phyloP scores from a whole-genome alignment of 2,888 invertebrate genomes.

The Stenchaetothrips biformis region DNA sequence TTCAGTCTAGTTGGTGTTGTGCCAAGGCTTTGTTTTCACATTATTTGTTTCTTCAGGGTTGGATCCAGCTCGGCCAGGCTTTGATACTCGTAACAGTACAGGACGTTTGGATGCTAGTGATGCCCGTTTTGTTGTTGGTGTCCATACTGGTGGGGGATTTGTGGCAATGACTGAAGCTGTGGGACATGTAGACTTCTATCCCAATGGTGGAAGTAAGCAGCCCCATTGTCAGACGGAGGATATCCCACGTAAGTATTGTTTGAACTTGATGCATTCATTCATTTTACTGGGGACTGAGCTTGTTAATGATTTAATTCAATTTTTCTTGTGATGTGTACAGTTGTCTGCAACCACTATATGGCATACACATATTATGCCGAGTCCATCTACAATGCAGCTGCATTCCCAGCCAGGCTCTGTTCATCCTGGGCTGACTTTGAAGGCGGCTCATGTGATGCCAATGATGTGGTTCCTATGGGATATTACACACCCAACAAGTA shows the following conservation, averaged over 20 bases:
- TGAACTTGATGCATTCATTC: background rate
- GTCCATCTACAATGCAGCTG: conserved; percentile 5
- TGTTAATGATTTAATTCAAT: background rate
- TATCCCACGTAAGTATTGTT: background rate
- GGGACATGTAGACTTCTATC: conserved; percentile 11
- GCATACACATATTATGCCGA: background rate
- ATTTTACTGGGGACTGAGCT: background rate
- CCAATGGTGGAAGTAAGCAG: background rate
- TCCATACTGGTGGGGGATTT: background rate
- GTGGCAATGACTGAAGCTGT: background rate
- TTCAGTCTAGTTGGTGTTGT: background rate
- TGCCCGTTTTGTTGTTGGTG: background rate
- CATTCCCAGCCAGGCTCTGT: background rate
- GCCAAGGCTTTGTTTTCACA: background rate
- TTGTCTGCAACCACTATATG: conserved; percentile 1
- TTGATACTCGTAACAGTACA: background rate
- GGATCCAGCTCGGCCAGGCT: conserved; percentile 12
- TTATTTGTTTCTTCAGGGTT: background rate
- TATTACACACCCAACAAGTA: background rate
- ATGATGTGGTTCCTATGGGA: background rate
- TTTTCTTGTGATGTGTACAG: background rate
- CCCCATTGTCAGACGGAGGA: background rate
- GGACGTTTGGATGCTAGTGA: background rate
- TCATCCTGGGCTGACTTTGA: conserved; percentile 5
- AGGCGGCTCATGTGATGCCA: background rate